Percentiles rank a stretch among this genome's conserved stretches.
Evolutionary conservation across 2,888 invertebrate genomes (phyloP).

Genomic region (Xylocampa areola): DNA sequence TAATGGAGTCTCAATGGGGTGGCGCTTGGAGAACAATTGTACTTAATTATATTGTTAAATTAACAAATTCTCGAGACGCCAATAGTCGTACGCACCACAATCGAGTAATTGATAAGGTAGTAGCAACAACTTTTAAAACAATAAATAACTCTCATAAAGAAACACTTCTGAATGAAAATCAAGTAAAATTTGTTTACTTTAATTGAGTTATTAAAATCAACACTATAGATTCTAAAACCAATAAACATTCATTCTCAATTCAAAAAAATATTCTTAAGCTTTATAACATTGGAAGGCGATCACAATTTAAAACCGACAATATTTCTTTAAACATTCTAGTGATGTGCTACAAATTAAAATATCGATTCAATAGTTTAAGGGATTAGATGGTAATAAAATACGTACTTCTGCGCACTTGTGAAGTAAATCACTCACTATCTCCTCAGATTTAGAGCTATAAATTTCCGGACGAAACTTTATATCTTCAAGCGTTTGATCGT

Average conservation of each 20-base stretch:
- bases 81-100: too few relatives aligned
- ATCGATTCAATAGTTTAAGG: constrained; percentile 55
- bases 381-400: constrained; percentile 59
- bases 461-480: constrained; percentile 60
- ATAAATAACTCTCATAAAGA: too few relatives aligned
- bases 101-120: too few relatives aligned
- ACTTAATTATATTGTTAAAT: too few relatives aligned
- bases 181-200: not conserved
- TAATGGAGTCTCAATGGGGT: too few relatives aligned
- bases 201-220: constrained; percentile 21
- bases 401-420: constrained; percentile 37
- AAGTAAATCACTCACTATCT: constrained; percentile 67
- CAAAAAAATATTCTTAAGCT: constrained; percentile 18
- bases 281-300: not conserved
- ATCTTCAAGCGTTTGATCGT: constrained; percentile 67
- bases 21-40: too few relatives aligned
- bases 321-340: constrained; percentile 24
- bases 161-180: not conserved
- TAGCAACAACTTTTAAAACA: too few relatives aligned
- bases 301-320: constrained; percentile 17
- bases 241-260: constrained; percentile 19
- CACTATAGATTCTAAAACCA: constrained; percentile 17
- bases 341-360: constrained; percentile 27
- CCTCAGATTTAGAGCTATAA: constrained; percentile 60
- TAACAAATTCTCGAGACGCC: too few relatives aligned